Evolutionary conservation across 2,113 vertebrate genomes (phyloP).

Genomic region (Otocyon megalotis): DNA sequence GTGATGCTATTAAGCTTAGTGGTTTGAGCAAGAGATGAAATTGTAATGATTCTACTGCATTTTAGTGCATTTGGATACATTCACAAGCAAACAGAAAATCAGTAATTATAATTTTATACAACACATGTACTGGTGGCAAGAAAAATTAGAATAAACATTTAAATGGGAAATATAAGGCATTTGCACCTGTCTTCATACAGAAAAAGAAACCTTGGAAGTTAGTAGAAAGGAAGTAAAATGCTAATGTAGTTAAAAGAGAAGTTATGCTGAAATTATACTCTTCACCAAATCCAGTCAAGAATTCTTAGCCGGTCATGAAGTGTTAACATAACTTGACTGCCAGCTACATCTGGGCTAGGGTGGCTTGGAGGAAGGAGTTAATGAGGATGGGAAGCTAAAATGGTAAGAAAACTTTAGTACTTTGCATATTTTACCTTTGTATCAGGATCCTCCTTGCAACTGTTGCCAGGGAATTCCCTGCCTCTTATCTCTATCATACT

Average conservation of each 20-base stretch:
- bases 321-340: neutral
- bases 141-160: slow-evolving; percentile 45
- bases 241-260: slow-evolving; percentile 31
- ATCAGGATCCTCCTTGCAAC: neutral
- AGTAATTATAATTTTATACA: slow-evolving; percentile 22
- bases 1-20: neutral
- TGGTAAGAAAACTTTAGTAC: neutral
- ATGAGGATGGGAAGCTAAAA: neutral
- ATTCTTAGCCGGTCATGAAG: neutral
- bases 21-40: neutral
- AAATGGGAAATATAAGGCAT: neutral
- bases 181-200: neutral
- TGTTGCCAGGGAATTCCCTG: neutral
- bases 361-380: neutral
- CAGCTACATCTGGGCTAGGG: neutral
- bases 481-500: neutral
- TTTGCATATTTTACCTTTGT: neutral
- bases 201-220: neutral
- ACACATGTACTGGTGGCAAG: neutral
- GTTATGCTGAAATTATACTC: neutral
- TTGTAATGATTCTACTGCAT: neutral
- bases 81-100: slow-evolving; percentile 41
- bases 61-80: neutral
- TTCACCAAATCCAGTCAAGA: slow-evolving; percentile 6
- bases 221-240: slow-evolving; percentile 25